Evolutionary conservation across 1,140 invertebrate species (phyloP).

Genomic region (Bactericera cockerelli): DNA sequence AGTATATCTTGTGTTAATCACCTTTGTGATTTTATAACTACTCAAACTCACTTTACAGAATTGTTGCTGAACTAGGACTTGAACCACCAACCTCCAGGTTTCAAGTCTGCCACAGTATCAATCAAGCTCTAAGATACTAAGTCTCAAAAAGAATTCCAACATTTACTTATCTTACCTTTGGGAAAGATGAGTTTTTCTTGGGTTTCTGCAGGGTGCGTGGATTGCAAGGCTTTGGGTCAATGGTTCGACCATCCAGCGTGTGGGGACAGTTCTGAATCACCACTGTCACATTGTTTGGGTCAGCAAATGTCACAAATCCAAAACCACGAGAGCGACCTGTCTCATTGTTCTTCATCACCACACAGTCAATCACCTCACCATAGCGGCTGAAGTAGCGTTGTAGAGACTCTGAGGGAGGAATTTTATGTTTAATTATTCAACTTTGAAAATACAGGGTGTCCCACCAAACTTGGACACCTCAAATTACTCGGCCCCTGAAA

Average conservation of each 20-base stretch:
- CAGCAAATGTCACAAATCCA: conserved; percentile 93
- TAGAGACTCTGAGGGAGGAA: conserved; percentile 70
- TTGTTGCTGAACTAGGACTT: too few relatives aligned
- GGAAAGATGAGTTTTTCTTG: conserved; percentile 72
- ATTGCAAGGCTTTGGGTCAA: conserved; percentile 93
- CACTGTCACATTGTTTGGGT: conserved; percentile 74
- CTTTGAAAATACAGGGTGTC: too few relatives aligned
- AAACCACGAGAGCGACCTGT: conserved; percentile 91
- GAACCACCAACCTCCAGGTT: too few relatives aligned
- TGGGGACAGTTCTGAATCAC: conserved; percentile 84
- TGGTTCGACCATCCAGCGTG: conserved; percentile 78
- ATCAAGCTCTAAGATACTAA: too few relatives aligned
- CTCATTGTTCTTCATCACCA: conserved; percentile 97
- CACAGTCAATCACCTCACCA: conserved; percentile 93
- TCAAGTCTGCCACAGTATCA: too few relatives aligned
- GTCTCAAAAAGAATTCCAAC: too few relatives aligned
- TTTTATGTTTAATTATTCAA: too few relatives aligned
- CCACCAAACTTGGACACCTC: too few relatives aligned
- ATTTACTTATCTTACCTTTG: conserved; percentile 52
- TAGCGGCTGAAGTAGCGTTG: conserved; percentile 86
- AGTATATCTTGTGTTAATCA: too few relatives aligned
- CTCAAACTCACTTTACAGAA: too few relatives aligned
- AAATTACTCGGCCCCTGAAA: too few relatives aligned
- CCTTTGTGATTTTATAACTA: too few relatives aligned
- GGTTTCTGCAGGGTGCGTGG: conserved; percentile 79